Conservation (phyloP, 2,888 invertebrate species). For the Drosophila gaucha region DNA sequence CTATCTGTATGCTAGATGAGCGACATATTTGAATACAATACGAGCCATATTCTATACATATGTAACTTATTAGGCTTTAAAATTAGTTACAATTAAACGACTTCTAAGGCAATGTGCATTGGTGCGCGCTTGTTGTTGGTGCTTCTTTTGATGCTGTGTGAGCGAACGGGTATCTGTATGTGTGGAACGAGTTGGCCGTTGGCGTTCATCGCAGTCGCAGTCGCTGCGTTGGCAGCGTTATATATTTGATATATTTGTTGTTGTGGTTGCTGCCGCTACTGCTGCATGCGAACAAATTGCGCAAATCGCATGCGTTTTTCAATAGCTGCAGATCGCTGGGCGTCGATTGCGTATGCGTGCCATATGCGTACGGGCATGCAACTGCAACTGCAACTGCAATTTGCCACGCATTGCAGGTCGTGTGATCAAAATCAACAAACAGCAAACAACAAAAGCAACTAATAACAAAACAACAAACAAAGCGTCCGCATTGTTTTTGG, state of each 20-base stretch:
- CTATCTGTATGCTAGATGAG: background rate
- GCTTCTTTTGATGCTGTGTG: constrained; percentile 39
- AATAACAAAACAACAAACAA: constrained; percentile 54
- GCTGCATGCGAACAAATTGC: constrained; percentile 48
- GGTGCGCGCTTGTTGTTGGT: constrained; percentile 20
- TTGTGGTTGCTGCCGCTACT: constrained; percentile 8
- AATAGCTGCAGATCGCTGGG: constrained; percentile 43
- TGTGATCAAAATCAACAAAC: constrained; percentile 66
- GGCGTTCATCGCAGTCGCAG: constrained; percentile 31
- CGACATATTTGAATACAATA: background rate
- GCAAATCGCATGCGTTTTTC: constrained; percentile 62
- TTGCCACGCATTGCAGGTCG: constrained; percentile 49
- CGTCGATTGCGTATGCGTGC: constrained; percentile 58
- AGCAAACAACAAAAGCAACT: constrained; percentile 31
- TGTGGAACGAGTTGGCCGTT: constrained; percentile 67
- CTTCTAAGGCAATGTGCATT: constrained; percentile 37
- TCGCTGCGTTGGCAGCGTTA: constrained; percentile 62
- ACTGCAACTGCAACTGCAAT: constrained; percentile 16
- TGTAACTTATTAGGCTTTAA: background rate
- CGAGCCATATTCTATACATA: background rate
- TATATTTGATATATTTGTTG: constrained; percentile 14
- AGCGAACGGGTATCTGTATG: constrained; percentile 14
- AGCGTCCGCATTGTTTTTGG: constrained; percentile 72
- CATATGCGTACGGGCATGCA: constrained; percentile 37
- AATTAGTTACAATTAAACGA: constrained; percentile 5